These are phyloP conservation scores for Laothoe populi DNA, from an alignment of 2,888 invertebrate genomes.

Conservation along the genomic window DNA sequence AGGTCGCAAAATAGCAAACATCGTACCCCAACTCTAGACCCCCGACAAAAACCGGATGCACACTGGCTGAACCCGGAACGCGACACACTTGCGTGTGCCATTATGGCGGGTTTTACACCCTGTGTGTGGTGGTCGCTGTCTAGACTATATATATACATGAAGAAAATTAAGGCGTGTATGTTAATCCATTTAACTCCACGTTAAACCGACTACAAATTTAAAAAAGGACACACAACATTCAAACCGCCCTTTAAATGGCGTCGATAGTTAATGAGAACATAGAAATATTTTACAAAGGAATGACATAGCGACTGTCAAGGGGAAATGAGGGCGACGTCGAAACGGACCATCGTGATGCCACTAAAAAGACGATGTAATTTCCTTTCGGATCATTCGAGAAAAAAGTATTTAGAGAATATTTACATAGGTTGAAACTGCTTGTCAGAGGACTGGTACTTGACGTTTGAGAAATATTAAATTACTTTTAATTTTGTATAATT, in stretches of 20 bases:
- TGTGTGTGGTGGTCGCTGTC: too few species aligned
- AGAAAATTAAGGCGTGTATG: too few species aligned
- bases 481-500: too few species aligned
- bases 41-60: too few species aligned
- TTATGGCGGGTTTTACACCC: too few species aligned
- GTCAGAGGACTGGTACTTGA: not conserved
- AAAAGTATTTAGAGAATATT: constrained; percentile 30
- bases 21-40: too few species aligned
- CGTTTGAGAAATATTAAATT: not conserved
- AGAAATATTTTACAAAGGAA: constrained; percentile 46
- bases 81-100: too few species aligned
- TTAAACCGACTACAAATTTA: not conserved
- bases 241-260: not conserved
- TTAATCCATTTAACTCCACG: not conserved
- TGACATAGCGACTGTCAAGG: constrained; percentile 38
- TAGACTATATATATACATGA: too few species aligned
- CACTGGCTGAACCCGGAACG: too few species aligned
- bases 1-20: too few species aligned
- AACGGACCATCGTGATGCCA: constrained; percentile 44
- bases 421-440: constrained; percentile 17
- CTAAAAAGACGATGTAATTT: constrained; percentile 58
- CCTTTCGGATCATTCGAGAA: constrained; percentile 49
- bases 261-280: constrained; percentile 13
- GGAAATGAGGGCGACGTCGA: constrained; percentile 56
- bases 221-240: not conserved